Evolutionary conservation across 2,888 invertebrate genomes (phyloP), one percentile per base, ranked within the genome.

Genomic region (Volucella inflata): DNA sequence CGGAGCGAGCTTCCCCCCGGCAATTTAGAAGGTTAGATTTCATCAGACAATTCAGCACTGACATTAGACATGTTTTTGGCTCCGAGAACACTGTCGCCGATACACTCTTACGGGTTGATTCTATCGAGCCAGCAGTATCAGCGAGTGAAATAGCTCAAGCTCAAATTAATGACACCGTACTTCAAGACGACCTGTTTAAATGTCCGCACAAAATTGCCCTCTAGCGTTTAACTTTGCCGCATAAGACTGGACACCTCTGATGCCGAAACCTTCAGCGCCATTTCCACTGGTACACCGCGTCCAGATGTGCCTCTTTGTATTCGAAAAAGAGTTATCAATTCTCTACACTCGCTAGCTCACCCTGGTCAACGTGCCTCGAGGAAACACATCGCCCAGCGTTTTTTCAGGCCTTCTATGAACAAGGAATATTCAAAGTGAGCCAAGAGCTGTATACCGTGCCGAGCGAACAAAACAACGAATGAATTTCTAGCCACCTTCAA

Each of bases 21-120:
- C 21, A 21, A 21, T 21, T 21, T 21, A 2, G 21, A 21, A 21
- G 21, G 3, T 21, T 21, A 1, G 21, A 21, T 21, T 21, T 21
- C 21, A 21, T 21, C 21, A 4, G 4, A 21, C 53, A 67, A 11
- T 67, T 67, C 44, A 53, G 10, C 42, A 67, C 51, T 9, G 65
- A 65, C 30, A 53, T 44, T 2, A 53, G 36, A 8, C 55, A 57
- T 14, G 30, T 71, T 21, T 44, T 40, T 8, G 72, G 62, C 2
- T 53, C 42, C 30, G 71, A 72, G 16, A 72, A 62, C n/a, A 42
- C 42, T 12, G 60, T 72, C 14, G 53, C 72, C 21, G 72, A 72
- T 14, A 44, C 36, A 14, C 11, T 53, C 17, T 68, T 42, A 17
- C 51, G 68, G 21, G 51, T 55, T 38, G 21, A 30, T 48, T 2